Evolutionary conservation across 2,888 invertebrate genomes (phyloP).

Genomic region (Aphidius colemani): DNA sequence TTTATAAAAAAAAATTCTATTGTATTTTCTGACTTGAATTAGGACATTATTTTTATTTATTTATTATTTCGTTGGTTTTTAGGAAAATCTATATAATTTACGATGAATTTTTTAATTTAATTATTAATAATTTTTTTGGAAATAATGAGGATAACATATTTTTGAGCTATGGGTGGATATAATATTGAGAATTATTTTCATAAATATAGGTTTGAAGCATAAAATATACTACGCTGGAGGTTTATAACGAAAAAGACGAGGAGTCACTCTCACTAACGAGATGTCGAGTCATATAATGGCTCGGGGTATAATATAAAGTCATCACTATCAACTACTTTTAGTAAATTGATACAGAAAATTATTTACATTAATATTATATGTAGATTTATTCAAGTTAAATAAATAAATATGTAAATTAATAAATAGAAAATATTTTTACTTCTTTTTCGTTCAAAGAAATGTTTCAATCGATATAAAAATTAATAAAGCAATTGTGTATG

Average conservation of each 20-base stretch:
- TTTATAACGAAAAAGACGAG: constrained; percentile 36
- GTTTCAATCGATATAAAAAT: constrained; percentile 27
- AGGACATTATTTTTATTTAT: too few species aligned
- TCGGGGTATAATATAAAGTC: too few species aligned
- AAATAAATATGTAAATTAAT: background rate
- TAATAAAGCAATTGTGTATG: constrained; percentile 24
- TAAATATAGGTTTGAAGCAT: constrained; percentile 5
- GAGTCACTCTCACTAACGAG: constrained; percentile 56
- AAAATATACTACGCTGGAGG: background rate
- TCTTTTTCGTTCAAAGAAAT: constrained; percentile 48
- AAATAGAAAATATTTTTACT: constrained; percentile 37
- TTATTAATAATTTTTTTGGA: constrained; percentile 40
- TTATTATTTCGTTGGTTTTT: too few species aligned
- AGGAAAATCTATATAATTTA: too few species aligned
- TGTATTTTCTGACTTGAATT: background rate
- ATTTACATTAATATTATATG: constrained; percentile 1
- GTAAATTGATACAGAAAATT: constrained; percentile 7
- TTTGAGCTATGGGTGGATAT: constrained; percentile 15
- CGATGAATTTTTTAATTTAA: constrained; percentile 28
- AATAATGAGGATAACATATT: constrained; percentile 24
- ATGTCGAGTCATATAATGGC: constrained; percentile 32
- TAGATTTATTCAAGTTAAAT: background rate
- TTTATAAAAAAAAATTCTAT: constrained; percentile 1
- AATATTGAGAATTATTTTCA: constrained; percentile 24
- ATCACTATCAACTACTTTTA: background rate